Percentiles rank a stretch among this genome's conserved stretches.
Conservation (phyloP, 2,113 vertebrate species). For the Turdus rufiventris region DNA sequence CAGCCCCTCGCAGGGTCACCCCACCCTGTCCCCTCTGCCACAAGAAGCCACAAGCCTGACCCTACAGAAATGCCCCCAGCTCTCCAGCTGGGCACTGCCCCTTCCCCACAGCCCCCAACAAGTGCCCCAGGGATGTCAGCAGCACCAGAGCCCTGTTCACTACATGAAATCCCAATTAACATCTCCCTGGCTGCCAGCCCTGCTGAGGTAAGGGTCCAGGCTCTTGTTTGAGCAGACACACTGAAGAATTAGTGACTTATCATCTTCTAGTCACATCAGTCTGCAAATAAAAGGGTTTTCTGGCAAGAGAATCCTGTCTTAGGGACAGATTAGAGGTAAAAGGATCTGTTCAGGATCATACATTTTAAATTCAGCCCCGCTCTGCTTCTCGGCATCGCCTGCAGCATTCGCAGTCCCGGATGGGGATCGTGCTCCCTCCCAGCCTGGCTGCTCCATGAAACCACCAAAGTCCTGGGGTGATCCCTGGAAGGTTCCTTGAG, state of each 20-base stretch:
- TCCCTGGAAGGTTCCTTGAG: background rate
- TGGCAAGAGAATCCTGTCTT: constrained; percentile 23
- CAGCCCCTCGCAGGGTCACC: background rate
- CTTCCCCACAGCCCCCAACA: background rate
- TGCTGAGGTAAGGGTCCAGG: background rate
- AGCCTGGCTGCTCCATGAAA: background rate
- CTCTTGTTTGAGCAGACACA: background rate
- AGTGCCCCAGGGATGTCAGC: background rate
- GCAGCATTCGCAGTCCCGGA: fast-evolving
- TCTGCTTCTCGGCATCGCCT: background rate
- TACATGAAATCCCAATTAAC: background rate
- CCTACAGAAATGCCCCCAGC: fast-evolving
- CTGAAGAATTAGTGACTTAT: constrained; percentile 26
- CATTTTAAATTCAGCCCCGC: background rate
- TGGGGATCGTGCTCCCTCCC: background rate
- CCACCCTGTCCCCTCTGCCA: background rate
- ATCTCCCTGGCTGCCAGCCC: constrained; percentile 14
- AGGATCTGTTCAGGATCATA: background rate
- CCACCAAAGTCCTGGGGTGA: background rate
- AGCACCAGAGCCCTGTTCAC: background rate
- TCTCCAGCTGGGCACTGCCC: background rate
- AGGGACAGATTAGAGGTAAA: constrained; percentile 16
- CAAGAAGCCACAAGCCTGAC: background rate
- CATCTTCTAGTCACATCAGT: background rate
- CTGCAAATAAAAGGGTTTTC: constrained; percentile 5